phyloP scores from a whole-genome alignment of 2,888 invertebrate genomes.

The Nipponacmea schrenckii region DNA sequence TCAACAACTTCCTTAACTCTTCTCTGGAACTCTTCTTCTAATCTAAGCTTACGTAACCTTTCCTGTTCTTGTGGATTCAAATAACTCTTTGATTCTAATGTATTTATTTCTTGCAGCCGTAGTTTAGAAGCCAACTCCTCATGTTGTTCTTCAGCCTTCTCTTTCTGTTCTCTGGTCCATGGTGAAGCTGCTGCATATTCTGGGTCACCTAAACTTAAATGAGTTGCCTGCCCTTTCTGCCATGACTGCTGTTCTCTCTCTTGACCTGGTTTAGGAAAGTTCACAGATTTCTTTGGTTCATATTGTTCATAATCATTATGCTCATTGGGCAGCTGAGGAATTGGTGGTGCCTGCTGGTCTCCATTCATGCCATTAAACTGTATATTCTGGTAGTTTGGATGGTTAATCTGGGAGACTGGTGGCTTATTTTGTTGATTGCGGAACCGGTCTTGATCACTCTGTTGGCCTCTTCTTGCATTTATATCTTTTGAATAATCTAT shows the following conservation, averaged over 20 bases:
- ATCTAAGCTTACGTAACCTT: constrained; percentile 72
- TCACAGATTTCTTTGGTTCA: constrained; percentile 19
- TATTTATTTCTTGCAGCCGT: constrained; percentile 88
- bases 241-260: constrained; percentile 28
- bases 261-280: constrained; percentile 18
- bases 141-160: constrained; percentile 80
- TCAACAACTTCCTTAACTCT: constrained; percentile 85
- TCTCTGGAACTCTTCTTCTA: constrained; percentile 94
- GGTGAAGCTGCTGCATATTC: constrained; percentile 70
- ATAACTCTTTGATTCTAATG: constrained; percentile 72
- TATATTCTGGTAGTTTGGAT: constrained; percentile 42
- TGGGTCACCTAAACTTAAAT: constrained; percentile 23
- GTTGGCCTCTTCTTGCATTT: background rate
- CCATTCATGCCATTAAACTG: constrained; percentile 25
- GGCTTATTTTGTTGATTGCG: constrained; percentile 8
- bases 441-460: background rate
- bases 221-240: constrained; percentile 34
- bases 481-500: constrained; percentile 9
- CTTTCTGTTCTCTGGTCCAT: constrained; percentile 93
- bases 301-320: constrained; percentile 50
- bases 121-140: constrained; percentile 80
- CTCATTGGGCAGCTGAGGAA: constrained; percentile 31
- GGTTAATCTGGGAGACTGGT: constrained; percentile 3
- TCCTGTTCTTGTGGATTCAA: constrained; percentile 58
- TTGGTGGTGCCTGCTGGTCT: constrained; percentile 23